Evolutionary conservation across 2,888 invertebrate genomes (phyloP).

Genomic region (Luperina nickerlii): DNA sequence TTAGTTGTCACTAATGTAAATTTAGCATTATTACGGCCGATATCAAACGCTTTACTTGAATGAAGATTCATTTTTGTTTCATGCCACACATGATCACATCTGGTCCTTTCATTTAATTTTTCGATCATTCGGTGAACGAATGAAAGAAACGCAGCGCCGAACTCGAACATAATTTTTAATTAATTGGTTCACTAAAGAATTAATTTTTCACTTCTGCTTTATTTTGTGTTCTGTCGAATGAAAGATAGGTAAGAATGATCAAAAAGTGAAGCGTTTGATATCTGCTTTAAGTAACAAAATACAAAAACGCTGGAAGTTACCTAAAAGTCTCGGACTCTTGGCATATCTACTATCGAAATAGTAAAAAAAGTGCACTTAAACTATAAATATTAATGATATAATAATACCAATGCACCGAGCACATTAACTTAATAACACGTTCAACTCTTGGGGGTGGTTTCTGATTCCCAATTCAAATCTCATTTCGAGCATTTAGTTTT

Average conservation of each 20-base stretch:
- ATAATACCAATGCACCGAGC: conserved; percentile 30
- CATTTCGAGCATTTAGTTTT: neutral
- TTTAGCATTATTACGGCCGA: neutral
- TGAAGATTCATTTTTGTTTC: neutral
- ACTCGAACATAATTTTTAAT: neutral
- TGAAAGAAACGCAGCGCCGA: neutral
- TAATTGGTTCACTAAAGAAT: neutral
- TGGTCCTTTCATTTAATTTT: neutral
- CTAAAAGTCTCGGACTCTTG: conserved; percentile 15
- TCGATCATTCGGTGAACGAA: neutral
- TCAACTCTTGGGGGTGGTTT: neutral
- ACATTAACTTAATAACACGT: conserved; percentile 22
- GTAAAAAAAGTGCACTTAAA: conserved; percentile 40
- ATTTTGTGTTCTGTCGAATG: neutral
- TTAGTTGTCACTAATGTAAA: conserved; percentile 16
- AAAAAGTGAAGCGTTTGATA: neutral
- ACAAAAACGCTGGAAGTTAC: conserved; percentile 25
- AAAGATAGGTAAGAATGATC: neutral
- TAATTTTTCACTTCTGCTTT: neutral
- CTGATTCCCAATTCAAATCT: neutral
- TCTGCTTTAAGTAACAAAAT: conserved; percentile 16
- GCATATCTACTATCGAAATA: conserved; percentile 23
- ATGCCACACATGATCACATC: neutral
- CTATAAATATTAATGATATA: conserved; percentile 28
- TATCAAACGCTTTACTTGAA: neutral